Evolutionary conservation across 64 coral and sea anemone species (phyloP).

Genomic region (Exaiptasia diaphana): DNA sequence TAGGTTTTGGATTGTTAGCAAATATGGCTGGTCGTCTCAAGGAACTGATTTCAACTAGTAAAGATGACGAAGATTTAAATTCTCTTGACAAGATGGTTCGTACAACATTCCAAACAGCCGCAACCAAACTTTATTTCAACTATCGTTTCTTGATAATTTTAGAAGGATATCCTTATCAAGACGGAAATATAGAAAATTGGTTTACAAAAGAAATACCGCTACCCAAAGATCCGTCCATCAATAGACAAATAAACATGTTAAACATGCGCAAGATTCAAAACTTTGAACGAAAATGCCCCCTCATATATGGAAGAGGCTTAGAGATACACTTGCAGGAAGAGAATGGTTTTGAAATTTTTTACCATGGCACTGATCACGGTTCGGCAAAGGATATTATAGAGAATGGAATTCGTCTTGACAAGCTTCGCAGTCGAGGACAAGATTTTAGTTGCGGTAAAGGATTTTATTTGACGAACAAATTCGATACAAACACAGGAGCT

Average conservation of each 20-base stretch:
- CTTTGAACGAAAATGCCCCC: no score
- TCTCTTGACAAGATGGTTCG: no score
- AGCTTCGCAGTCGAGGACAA: background rate
- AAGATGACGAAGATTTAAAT: no score
- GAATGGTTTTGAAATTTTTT: background rate
- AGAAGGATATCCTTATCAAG: background rate
- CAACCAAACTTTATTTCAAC: no score
- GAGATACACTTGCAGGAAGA: background rate
- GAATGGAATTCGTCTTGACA: background rate
- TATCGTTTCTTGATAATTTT: no score
- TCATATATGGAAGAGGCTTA: background rate
- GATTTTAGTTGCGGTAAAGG: background rate
- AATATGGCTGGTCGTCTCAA: no score
- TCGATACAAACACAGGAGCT: background rate
- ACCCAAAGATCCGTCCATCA: background rate
- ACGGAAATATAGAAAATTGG: background rate
- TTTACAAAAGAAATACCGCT: background rate
- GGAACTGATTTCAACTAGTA: no score
- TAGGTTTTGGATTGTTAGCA: no score
- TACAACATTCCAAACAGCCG: no score
- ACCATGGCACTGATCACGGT: background rate
- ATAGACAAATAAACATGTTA: background rate
- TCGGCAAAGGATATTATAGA: background rate
- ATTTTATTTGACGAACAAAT: background rate
- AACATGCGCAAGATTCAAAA: background rate